Evolutionary conservation across 1,140 invertebrate species (phyloP).

Genomic region (Zophobas atratus): DNA sequence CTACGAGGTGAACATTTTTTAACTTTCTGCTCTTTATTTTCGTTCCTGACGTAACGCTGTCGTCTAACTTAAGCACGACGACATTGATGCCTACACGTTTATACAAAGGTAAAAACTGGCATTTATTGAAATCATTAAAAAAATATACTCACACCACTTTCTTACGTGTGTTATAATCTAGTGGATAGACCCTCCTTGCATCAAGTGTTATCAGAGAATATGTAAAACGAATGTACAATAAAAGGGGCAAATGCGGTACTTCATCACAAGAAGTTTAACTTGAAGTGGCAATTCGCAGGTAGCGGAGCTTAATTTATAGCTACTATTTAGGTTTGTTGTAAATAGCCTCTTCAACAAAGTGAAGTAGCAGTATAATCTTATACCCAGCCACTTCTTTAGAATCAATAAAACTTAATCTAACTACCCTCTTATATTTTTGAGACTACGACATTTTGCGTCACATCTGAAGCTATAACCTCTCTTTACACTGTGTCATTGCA

Average conservation of each 20-base stretch:
- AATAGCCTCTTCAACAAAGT: slow-evolving; percentile 29
- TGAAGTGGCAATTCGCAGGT: slow-evolving; percentile 10
- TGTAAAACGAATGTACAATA: too few relatives aligned
- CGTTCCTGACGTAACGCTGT: neutral
- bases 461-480: too few relatives aligned
- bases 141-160: too few relatives aligned
- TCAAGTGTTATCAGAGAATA: too few relatives aligned
- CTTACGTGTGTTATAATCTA: too few relatives aligned
- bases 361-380: slow-evolving; percentile 23
- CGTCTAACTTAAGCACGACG: neutral
- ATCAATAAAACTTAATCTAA: slow-evolving; percentile 23
- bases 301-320: slow-evolving; percentile 25
- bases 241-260: neutral
- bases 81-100: too few relatives aligned
- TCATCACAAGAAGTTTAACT: neutral
- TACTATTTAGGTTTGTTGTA: slow-evolving; percentile 39
- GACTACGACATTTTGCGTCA: too few relatives aligned
- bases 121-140: too few relatives aligned
- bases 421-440: neutral
- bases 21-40: neutral
- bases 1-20: neutral
- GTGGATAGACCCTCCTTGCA: too few relatives aligned
- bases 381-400: slow-evolving; percentile 18
- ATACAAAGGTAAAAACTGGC: too few relatives aligned
- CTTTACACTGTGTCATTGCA: neutral